Base-by-base conservation (phyloP, 2,113 vertebrate species). In the Gobius niger region DNA sequence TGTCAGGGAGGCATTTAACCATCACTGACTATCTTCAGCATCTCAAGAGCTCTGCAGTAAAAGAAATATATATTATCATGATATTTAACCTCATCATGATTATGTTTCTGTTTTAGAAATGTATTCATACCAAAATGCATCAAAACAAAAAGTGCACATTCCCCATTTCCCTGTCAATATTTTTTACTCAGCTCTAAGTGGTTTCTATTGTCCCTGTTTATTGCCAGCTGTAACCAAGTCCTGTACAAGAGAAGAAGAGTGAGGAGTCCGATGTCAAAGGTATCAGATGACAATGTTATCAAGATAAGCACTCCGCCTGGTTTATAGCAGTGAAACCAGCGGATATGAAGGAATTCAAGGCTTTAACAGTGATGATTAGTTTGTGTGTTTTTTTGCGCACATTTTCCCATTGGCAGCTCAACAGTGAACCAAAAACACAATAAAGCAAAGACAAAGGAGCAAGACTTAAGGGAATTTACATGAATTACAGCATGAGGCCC, bases 401-500 rank as follows among this genome's bases (percentile, higher is more conserved):
- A 63, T 63, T 18, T 13, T 2, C 19, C 16, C 12, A 1, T 53
- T 73, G 80, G 71, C 63, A 18, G 70, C 70, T 34, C 76, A 69
- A 13, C 76, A 80, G 64, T 64, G 44, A 60, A 65, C 47, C 46
- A n/a, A 2, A 62, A 41, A 67, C 56, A 78, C 74, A 78, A 76
- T 44, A 70, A 73, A 18, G 54, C 18, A 80, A 88, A 63, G 85
- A 90, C 88, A 91, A 90, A 84, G 75, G 47, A 0, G 44, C 41
- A 1, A 6, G 13, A 42, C 51, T 87, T 80, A 76, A 83, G 74
- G 83, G 86, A 91, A 87, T 90, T 91, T 91, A 91, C 86, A 90
- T 86, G 87, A 92, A 90, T 92, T 91, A 91, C 85, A 85, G 84
- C 68, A 80, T 76, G 82, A 75, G 77, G 79, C 83, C 87, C 75